These are phyloP conservation scores for Crypturellus tataupa DNA, from an alignment of 2,797 vertebrate genomes.

Conservation along the genomic window DNA sequence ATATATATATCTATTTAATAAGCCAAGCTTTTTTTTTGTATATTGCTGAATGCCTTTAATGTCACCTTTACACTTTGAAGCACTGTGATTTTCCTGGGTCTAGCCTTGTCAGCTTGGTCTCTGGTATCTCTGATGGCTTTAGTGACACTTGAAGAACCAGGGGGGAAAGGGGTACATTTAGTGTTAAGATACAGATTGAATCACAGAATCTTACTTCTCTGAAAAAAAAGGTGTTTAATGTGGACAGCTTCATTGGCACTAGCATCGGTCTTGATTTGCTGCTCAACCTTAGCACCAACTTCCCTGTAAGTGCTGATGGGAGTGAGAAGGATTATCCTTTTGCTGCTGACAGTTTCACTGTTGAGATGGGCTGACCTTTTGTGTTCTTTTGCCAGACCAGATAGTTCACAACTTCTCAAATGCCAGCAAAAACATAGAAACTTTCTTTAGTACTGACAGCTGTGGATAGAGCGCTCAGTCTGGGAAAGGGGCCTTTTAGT, in stretches of 20 bases:
- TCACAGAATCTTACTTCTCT: not conserved
- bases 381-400: constrained; percentile 14
- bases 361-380: constrained; percentile 34
- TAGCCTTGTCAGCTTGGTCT: not conserved
- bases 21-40: not conserved
- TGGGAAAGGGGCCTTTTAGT: not conserved
- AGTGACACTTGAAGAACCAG: not conserved
- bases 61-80: constrained; percentile 16
- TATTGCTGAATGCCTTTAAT: not conserved
- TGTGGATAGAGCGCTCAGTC: not conserved
- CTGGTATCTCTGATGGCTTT: not conserved
- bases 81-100: not conserved
- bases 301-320: constrained; percentile 29
- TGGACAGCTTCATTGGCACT: constrained; percentile 48
- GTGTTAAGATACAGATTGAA: not conserved
- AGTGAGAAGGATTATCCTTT: constrained; percentile 50
- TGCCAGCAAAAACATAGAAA: constrained; percentile 27
- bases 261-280: constrained; percentile 19
- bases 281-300: constrained; percentile 31
- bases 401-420: constrained; percentile 45
- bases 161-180: too few species aligned
- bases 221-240: constrained; percentile 45
- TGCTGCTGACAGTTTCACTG: constrained; percentile 42
- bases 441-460: not conserved
- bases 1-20: not conserved